phyloP scores from a whole-genome alignment of 2,888 invertebrate species.

The Erebia aethiops region DNA sequence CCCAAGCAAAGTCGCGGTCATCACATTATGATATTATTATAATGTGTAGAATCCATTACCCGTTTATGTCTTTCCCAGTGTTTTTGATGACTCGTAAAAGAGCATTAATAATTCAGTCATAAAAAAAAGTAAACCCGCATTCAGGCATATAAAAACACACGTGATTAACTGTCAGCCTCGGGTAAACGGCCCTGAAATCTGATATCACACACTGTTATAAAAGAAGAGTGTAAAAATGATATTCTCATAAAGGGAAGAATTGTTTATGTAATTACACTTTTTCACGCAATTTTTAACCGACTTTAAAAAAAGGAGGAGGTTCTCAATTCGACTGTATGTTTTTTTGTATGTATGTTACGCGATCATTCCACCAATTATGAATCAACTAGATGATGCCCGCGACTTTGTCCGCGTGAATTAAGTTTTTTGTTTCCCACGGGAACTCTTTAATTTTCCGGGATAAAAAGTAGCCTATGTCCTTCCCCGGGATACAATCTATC shows the following conservation, averaged over 20 bases:
- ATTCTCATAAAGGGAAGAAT: constrained; percentile 6
- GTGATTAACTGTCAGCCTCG: constrained; percentile 26
- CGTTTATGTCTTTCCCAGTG: constrained; percentile 21
- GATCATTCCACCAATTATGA: no score
- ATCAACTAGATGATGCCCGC: no score
- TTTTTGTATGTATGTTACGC: no score
- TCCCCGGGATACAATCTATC: no score
- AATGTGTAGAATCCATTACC: constrained; percentile 18
- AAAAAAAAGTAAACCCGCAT: constrained; percentile 23
- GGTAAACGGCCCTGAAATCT: constrained; percentile 8
- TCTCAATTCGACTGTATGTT: no score
- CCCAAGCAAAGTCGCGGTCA: no score
- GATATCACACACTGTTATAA: constrained; percentile 12
- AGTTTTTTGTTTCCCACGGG: no score
- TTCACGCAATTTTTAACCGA: not conserved
- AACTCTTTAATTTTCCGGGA: no score
- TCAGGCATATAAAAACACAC: constrained; percentile 21
- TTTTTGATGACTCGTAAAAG: constrained; percentile 25
- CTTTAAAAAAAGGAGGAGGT: no score
- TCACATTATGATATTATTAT: not conserved
- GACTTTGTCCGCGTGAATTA: no score
- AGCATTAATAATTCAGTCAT: constrained; percentile 28
- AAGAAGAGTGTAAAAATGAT: constrained; percentile 9
- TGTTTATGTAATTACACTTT: constrained; percentile 15
- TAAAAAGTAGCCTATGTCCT: no score